Percentiles rank a stretch among this genome's conserved stretches.
Evolutionary conservation across 1,140 invertebrate genomes (phyloP).

Genomic region (Myzus persicae): DNA sequence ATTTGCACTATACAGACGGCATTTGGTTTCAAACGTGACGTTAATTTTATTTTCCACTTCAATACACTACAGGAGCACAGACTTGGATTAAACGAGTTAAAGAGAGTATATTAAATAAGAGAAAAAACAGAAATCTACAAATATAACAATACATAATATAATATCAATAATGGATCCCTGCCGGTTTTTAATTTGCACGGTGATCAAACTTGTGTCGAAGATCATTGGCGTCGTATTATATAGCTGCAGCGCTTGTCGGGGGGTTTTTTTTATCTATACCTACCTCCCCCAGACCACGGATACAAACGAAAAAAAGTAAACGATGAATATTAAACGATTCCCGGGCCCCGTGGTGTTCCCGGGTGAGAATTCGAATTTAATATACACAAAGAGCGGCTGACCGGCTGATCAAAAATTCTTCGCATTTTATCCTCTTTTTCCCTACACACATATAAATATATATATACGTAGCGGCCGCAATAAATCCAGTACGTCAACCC

Average conservation of each 20-base stretch:
- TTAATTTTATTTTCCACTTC: background rate
- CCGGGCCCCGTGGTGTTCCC: background rate
- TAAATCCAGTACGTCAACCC: conserved; percentile 52
- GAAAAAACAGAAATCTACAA: background rate
- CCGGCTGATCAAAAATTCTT: conserved; percentile 45
- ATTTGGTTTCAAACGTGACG: background rate
- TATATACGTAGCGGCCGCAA: background rate
- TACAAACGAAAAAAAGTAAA: background rate
- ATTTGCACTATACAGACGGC: background rate
- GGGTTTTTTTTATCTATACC: background rate
- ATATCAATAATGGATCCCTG: background rate
- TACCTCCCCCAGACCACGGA: background rate
- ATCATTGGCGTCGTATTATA: background rate
- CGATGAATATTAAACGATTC: conserved; percentile 42
- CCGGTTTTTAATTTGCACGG: background rate
- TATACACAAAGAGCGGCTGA: conserved; percentile 22
- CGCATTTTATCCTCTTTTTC: background rate
- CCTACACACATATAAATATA: background rate
- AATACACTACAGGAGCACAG: background rate
- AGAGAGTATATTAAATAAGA: background rate
- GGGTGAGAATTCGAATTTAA: conserved; percentile 3
- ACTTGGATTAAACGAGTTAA: background rate
- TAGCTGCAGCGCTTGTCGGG: background rate
- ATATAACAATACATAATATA: background rate
- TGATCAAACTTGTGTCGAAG: background rate